Evolutionary conservation across 2,888 invertebrate species (phyloP).

Genomic region (Eustalomyia histrio): DNA sequence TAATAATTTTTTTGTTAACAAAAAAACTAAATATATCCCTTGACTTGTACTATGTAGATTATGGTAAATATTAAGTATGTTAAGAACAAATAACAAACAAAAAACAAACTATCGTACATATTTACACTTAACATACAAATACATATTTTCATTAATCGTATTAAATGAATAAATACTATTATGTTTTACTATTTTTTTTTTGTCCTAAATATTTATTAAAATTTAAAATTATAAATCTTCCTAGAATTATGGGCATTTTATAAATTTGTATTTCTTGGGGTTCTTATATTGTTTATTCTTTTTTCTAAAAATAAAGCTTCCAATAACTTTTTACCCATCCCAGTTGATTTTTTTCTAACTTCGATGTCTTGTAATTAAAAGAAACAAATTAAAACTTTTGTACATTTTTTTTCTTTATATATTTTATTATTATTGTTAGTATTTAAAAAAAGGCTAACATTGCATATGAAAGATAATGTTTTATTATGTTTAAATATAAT

Average conservation of each 20-base stretch:
- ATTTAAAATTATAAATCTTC: constrained; percentile 10
- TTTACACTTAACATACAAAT: constrained; percentile 32
- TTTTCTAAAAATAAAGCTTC: constrained; percentile 24
- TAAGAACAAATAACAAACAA: constrained; percentile 37
- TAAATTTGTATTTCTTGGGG: not conserved
- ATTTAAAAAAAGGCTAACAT: constrained; percentile 54
- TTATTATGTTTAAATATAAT: constrained; percentile 53
- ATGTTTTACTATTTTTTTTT: constrained; percentile 18
- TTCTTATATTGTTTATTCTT: not conserved
- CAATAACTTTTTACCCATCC: constrained; percentile 12
- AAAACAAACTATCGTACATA: constrained; percentile 27
- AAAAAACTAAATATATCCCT: constrained; percentile 33
- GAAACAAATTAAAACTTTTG: constrained; percentile 38
- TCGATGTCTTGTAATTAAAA: constrained; percentile 24
- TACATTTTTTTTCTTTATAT: constrained; percentile 48
- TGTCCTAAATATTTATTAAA: constrained; percentile 14
- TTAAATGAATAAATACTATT: constrained; percentile 38
- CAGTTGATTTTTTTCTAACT: constrained; percentile 7
- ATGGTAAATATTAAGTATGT: constrained; percentile 39
- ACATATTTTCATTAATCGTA: constrained; percentile 42
- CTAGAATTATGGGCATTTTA: constrained; percentile 36
- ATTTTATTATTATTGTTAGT: constrained; percentile 28
- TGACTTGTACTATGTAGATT: constrained; percentile 57
- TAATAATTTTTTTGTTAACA: constrained; percentile 33
- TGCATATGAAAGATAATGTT: constrained; percentile 28